A percentile compares a stretch with the other conserved stretches of the same genome.
These are phyloP conservation scores for Hypselothyrea guttata DNA, from an alignment of 2,888 invertebrate genomes.

Conservation along the genomic window DNA sequence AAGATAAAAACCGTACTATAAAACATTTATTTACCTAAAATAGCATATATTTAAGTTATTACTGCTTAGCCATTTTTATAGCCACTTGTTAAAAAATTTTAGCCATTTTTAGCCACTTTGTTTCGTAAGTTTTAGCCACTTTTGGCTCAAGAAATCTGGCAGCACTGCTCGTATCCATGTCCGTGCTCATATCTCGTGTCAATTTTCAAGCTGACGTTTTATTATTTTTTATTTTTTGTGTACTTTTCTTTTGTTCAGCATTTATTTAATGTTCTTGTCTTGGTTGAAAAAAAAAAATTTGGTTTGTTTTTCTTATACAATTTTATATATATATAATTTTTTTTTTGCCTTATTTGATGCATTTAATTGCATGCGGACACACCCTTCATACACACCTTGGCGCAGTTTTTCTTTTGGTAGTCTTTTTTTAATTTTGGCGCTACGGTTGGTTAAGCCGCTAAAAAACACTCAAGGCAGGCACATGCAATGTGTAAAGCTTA, in stretches of 20 bases:
- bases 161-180: slow-evolving; percentile 56
- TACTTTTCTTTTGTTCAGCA: slow-evolving; percentile 38
- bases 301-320: slow-evolving; percentile 33
- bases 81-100: too few relatives aligned
- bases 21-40: too few relatives aligned
- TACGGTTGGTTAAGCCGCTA: slow-evolving; percentile 71
- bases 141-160: too few relatives aligned
- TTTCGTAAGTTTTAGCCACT: too few relatives aligned
- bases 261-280: slow-evolving; percentile 66
- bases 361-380: slow-evolving; percentile 66
- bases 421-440: slow-evolving; percentile 21
- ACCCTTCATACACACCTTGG: slow-evolving; percentile 54
- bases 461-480: slow-evolving; percentile 56
- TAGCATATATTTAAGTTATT: too few relatives aligned
- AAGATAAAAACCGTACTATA: too few relatives aligned
- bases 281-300: too few relatives aligned
- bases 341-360: slow-evolving; percentile 41
- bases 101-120: too few relatives aligned
- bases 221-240: slow-evolving; percentile 25
- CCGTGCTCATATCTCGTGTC: slow-evolving; percentile 74
- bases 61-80: too few relatives aligned
- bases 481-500: slow-evolving; percentile 55
- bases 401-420: slow-evolving; percentile 11
- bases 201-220: slow-evolving; percentile 69
- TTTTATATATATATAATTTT: slow-evolving; percentile 22